Base-by-base conservation (phyloP, 2,113 vertebrate genomes). In the Mirza zaza region DNA sequence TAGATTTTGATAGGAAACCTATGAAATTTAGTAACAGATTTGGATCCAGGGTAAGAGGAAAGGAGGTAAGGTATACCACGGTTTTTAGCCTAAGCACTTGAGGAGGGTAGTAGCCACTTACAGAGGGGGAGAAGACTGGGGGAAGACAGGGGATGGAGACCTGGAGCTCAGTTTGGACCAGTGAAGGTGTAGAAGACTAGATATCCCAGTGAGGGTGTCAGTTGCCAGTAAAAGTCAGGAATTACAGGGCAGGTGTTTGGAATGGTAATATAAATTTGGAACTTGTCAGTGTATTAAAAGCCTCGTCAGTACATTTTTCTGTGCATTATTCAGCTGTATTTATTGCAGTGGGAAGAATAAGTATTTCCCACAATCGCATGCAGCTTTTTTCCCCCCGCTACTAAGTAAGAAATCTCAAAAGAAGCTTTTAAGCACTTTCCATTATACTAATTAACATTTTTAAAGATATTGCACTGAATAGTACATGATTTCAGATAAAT, bases 221-320 rank as follows among this genome's bases (percentile, higher is more conserved):
- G 61, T 42, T 11, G 1, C 50, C 61, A 79, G 13, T 5, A 83
- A 77, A 29, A 86, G 76, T 59, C 83, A 59, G 25, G 29, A 90
- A n/a, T 95, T 92, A 84, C 13, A 81, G 70, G 27, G 15, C n/a
- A 67, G 29, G 80, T 25, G 7, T 77, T 83, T 55, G 50, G 50
- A 92, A 73, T 36, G 25, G 29, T 94, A 89, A 84, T 55, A 94
- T n/a, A 87, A 93, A 80, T 81, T 23, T 71, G 34, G 42, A 17
- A 52, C 77, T 84, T 93, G 63, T 68, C 92, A 84, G 39, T 90
- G 15, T 91, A 36, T 95, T 96, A 92, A 95, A 96, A 92, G 83
- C 73, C 52, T 95, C 81, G 48, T 52, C 95, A 42, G 17, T 67
- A 17, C 48, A 67, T 83, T 92, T 91, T 79, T 57, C 42, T 18